phyloP scores from a whole-genome alignment of 1,140 invertebrate species.

The Condylostylus longicornis region DNA sequence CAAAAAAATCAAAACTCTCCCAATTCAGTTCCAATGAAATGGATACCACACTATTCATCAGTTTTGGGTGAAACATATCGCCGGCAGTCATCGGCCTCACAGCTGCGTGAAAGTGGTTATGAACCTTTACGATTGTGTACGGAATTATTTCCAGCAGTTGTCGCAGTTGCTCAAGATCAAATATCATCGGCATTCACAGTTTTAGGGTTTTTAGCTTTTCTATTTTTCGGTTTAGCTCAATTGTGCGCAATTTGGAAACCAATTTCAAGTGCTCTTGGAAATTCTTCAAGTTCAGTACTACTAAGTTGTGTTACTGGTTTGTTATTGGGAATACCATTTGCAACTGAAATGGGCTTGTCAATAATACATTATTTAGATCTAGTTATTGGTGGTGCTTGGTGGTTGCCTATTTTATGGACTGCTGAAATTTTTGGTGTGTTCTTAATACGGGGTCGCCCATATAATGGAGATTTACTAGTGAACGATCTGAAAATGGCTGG shows the following conservation, averaged over 20 bases:
- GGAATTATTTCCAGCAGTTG: slow-evolving; percentile 68
- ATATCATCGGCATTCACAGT: slow-evolving; percentile 59
- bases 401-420: slow-evolving; percentile 65
- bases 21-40: slow-evolving; percentile 21
- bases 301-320: slow-evolving; percentile 70
- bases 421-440: slow-evolving; percentile 63
- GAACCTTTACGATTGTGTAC: slow-evolving; percentile 65
- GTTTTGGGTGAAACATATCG: slow-evolving; percentile 32
- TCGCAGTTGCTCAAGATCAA: slow-evolving; percentile 43
- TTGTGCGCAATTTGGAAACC: slow-evolving; percentile 42
- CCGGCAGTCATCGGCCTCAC: slow-evolving; percentile 13
- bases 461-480: slow-evolving; percentile 67
- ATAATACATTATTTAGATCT: slow-evolving; percentile 75
- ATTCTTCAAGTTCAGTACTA: slow-evolving; percentile 71
- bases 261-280: slow-evolving; percentile 58
- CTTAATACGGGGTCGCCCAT: slow-evolving; percentile 66
- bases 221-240: slow-evolving; percentile 73
- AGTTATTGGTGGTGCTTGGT: slow-evolving; percentile 68
- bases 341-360: slow-evolving; percentile 73
- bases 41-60: slow-evolving; percentile 27
- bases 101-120: slow-evolving; percentile 48
- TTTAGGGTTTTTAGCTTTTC: slow-evolving; percentile 69
- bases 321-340: slow-evolving; percentile 70
- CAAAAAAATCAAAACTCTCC: slow-evolving; percentile 32
- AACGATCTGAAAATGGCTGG: slow-evolving; percentile 41